Base-by-base conservation (phyloP, 2,888 invertebrate genomes). In the Tetragnatha montana region DNA sequence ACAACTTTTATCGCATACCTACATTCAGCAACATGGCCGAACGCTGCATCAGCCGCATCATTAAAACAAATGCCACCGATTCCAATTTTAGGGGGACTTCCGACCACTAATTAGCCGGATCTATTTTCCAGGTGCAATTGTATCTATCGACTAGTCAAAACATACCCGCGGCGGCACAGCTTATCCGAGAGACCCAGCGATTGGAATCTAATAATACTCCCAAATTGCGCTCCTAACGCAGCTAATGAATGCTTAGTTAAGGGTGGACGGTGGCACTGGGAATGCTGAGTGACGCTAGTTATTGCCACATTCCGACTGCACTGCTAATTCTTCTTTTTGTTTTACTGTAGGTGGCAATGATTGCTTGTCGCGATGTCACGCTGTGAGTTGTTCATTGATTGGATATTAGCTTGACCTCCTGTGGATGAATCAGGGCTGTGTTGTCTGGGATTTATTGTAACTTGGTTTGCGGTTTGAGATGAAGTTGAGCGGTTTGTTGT, bases 131-230 rank as follows among this genome's bases (percentile, higher is more conserved):
- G 60, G 78, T 78, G 78, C 21, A 78, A 78, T 60, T 78, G 22
- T 22, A 22, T 35, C 35, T 35, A 35, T 51, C 17, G 21, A 21
- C 17, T 60, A 21, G 78, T 60, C 51, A 60, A 78, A 78, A 78
- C 78, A 78, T 22, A 22, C 78, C 60, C 12, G n/a, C 73, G 82
- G n/a, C 73, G n/a, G 22, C 1, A 17, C 74, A 68, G 19, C n/a
- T 78, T 85, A 71, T 85, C 85, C 19, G 21, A 79, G 85, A 49
- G n/a, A 85, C 85, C 85, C 35, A 4, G 35, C 35, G 21, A 60
- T 35, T 71, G 51, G 85, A 85, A 85, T 85, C 78, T 71, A 85
- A 79, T 85, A 85, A 85, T 69, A 50, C 21, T 51, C 78, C 1
- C 73, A 79, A 79, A 85, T 79, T 71, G 35, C 78, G 14, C 69